A percentile compares a stretch with the other conserved stretches of the same genome.
Evolutionary conservation across 2,888 invertebrate species (phyloP).

Genomic region (Eupelmus urozonus): DNA sequence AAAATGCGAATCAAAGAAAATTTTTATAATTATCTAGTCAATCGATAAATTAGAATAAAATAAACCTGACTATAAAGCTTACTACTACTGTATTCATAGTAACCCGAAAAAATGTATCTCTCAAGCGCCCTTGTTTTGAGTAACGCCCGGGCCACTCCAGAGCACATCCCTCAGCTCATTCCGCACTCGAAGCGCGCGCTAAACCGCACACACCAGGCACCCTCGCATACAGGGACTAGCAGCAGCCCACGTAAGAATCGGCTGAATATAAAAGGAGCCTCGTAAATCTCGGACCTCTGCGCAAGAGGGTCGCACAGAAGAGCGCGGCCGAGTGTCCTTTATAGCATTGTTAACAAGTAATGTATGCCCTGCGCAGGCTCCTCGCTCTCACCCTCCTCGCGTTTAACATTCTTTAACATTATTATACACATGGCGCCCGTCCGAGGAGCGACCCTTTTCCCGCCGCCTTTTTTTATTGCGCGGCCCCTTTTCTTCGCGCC

Average conservation of each 20-base stretch:
- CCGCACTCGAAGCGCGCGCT: background rate
- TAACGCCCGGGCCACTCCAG: background rate
- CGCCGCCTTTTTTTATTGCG: constrained; percentile 39
- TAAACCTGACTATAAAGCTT: no score
- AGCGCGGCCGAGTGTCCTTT: constrained; percentile 74
- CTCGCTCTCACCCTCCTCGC: constrained; percentile 65
- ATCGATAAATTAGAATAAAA: no score
- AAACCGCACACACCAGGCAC: constrained; percentile 1
- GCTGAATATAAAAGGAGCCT: constrained; percentile 60
- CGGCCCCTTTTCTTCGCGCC: background rate
- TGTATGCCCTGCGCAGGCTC: constrained; percentile 70
- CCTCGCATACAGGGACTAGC: background rate
- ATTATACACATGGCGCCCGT: constrained; percentile 76
- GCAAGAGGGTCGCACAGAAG: background rate
- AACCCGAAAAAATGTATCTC: background rate
- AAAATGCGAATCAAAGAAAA: no score
- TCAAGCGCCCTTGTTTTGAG: background rate
- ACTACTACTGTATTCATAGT: no score
- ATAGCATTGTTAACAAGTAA: constrained; percentile 78
- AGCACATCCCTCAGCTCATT: background rate
- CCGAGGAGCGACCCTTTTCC: constrained; percentile 61
- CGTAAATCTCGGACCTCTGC: constrained; percentile 53
- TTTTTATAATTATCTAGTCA: no score
- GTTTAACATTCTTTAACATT: constrained; percentile 77
- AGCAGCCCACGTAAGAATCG: constrained; percentile 50